Conservation (phyloP, 2,797 vertebrate species). For the Urophycis tenuis region DNA sequence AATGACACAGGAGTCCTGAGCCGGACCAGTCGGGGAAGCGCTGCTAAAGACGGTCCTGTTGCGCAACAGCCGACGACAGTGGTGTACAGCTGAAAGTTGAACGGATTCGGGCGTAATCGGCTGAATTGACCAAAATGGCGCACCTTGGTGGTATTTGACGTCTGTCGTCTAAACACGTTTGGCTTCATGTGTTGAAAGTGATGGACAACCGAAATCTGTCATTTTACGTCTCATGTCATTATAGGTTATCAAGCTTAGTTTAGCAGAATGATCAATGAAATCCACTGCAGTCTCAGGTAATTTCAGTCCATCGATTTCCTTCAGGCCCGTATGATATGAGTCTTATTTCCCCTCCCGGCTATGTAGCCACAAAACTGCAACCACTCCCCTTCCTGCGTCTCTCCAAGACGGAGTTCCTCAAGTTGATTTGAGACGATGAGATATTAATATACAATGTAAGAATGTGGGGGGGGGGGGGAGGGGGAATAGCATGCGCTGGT, state of each 20-base stretch:
- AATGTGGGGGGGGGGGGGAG: neutral
- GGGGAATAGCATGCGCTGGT: slow-evolving; percentile 4
- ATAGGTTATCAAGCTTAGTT: no score
- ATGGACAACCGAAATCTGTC: neutral
- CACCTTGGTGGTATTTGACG: slow-evolving; percentile 17
- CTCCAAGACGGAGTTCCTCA: no score
- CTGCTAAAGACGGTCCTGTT: slow-evolving; percentile 50
- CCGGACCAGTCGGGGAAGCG: slow-evolving; percentile 1
- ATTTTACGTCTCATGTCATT: no score
- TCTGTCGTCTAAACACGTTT: neutral
- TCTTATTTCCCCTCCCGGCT: neutral
- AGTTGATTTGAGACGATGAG: no score
- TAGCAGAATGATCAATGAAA: neutral
- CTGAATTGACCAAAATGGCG: slow-evolving; percentile 38
- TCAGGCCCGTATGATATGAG: neutral
- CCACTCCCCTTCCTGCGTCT: no score
- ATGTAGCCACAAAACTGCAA: no score
- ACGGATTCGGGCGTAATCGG: slow-evolving; percentile 51
- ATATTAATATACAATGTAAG: neutral
- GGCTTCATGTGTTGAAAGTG: slow-evolving; percentile 1
- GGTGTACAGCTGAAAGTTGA: slow-evolving; percentile 50
- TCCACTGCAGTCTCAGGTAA: neutral
- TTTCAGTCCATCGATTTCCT: neutral
- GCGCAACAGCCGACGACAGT: slow-evolving; percentile 33
- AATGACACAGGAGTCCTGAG: neutral